Evolutionary conservation across 2,113 vertebrate species (phyloP), one percentile per base, ranked within the genome.

Genomic region (Pseudois nayaur): DNA sequence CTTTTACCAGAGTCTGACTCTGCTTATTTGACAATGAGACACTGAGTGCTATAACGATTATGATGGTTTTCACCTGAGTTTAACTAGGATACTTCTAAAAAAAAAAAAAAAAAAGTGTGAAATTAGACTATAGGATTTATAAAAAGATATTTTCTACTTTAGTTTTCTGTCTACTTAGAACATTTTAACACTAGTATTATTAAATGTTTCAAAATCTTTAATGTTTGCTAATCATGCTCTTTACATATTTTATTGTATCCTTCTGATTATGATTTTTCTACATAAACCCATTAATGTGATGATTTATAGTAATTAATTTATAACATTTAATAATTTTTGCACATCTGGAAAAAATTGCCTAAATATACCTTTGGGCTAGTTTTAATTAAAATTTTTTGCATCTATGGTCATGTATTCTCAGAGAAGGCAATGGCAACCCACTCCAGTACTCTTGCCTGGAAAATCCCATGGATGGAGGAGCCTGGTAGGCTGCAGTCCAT

Each of bases 21-120:
- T 52, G 15, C 10, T 62, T 91, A 4, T 91, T 64, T 82, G 74
- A 19, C 76, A 91, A 60, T 29, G 55, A 17, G 71, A 19, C 1
- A 31, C 12, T 4, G 33, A 52, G 11, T 0, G 1, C 12, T 40
- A 25, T 1, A 50, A 83, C 1, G 16, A 21, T 14, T 57, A 23
- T 54, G 6, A n/a, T 15, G 11, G 6, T 54, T 89, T 60, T 14
- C 52, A 71, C 29, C 3, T 81, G 12, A 60, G 7, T 64, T 36
- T 59, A 33, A 25, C 15, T 45, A 10, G 27, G 48, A 76, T 40
- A 82, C 15, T 74, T 87, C 9, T 50, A 57, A 62, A 93, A 57
- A 40, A 40, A 40, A 40, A 40, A 40, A 40, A 40, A 40, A 19
- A 6, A 4, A 33, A 60, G 8, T 87, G 16, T 57, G 10, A 64